Evolutionary conservation across 1,140 invertebrate species (phyloP), one percentile per base, ranked within the genome.

Genomic region (Meloidogyne hapla): DNA sequence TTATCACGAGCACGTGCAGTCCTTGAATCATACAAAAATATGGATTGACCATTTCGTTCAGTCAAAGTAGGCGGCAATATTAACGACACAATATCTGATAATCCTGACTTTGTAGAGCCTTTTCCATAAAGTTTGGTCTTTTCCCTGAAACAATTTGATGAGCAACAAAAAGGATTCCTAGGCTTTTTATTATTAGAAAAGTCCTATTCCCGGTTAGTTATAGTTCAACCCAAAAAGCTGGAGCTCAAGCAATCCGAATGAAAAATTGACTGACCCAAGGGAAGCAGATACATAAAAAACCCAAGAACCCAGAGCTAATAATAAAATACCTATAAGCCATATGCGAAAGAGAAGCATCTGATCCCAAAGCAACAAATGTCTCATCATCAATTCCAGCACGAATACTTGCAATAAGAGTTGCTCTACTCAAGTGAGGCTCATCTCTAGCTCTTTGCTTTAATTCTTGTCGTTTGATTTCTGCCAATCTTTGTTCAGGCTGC

Each of bases 371-470:
- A 23, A 67, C 65, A 67, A 67, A 67, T 6, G 65, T 67, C 23
- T 67, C 65, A 42, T 67, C 65, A 42, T 67, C 65, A 42, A 42
- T 56, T 67, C 65, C 65, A 42, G 65, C 21, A 18, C 65, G n/a
- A 21, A 67, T 67, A 38, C 40, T 42, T 33, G 65, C 65, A 33
- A 67, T 33, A 67, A 67, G 4, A 23, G 18, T 33, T 42, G 65
- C 25, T 9, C 18, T 5, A 15, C 38, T 40, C 62, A 26, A n/a
- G 15, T 45, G 25, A 15, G 61, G 69, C 6, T 18, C 18, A 18
- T 26, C 61, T 21, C 12, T 45, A 66, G 25, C 21, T 67, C 18
- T 9, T 23, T 65, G 13, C 5, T 23, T 28, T 8, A 48, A 71
- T 69, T 65, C 40, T 8, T 28, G 26, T 21, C 40, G 25, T 40